A percentile compares a stretch with the other conserved stretches of the same genome.
phyloP scores from a whole-genome alignment of 2,888 invertebrate genomes.

The Adelognathus sp. region DNA sequence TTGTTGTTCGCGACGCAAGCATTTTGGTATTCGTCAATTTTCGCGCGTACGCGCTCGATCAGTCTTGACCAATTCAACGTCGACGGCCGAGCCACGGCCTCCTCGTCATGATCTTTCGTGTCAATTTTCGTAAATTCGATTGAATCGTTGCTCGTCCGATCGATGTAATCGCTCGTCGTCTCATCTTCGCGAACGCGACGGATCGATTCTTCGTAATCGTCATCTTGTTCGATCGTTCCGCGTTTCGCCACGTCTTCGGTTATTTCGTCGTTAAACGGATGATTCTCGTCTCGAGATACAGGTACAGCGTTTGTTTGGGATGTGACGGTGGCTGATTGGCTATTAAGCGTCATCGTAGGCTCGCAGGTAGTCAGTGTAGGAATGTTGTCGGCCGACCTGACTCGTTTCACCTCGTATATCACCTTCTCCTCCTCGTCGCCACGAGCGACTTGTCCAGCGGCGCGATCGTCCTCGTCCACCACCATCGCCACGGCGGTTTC shows the following conservation, averaged over 20 bases:
- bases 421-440: slow-evolving; percentile 68
- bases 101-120: slow-evolving; percentile 29
- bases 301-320: slow-evolving; percentile 80
- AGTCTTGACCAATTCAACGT: slow-evolving; percentile 60
- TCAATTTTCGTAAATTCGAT: neutral
- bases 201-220: neutral
- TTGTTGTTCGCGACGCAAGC: slow-evolving; percentile 64
- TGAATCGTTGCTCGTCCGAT: slow-evolving; percentile 22
- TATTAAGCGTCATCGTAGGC: slow-evolving; percentile 81
- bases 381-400: slow-evolving; percentile 77
- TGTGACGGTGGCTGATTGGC: slow-evolving; percentile 80
- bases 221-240: slow-evolving; percentile 16
- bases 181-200: too few relatives aligned
- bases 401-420: slow-evolving; percentile 51
- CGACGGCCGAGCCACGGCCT: slow-evolving; percentile 46
- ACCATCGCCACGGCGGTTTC: slow-evolving; percentile 15
- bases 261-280: slow-evolving; percentile 65
- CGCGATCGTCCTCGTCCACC: slow-evolving; percentile 11
- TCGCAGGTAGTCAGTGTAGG: slow-evolving; percentile 81
- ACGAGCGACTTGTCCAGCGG: slow-evolving; percentile 70
- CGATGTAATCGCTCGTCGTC: slow-evolving; percentile 16
- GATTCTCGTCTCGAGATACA: slow-evolving; percentile 73
- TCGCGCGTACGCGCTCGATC: slow-evolving; percentile 66
- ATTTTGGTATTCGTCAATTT: slow-evolving; percentile 67
- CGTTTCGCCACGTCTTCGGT: slow-evolving; percentile 35